Evolutionary conservation across 2,888 invertebrate species (phyloP).

Genomic region (Halocaridina rubra): DNA sequence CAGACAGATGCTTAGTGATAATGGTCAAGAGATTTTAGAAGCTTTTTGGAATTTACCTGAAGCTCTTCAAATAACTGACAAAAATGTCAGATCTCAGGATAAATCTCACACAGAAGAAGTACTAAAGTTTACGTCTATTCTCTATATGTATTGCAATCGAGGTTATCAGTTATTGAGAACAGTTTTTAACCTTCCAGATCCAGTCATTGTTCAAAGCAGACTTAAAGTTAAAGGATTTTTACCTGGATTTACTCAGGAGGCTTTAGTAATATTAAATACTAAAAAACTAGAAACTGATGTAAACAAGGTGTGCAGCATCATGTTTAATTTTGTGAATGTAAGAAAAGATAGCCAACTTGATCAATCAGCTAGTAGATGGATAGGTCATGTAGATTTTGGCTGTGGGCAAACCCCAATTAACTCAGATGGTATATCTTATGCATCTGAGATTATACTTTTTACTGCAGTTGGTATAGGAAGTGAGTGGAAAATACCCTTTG

Average conservation of each 20-base stretch:
- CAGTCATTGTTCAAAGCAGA: not conserved
- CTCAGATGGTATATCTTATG: not conserved
- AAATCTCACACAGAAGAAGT: not conserved
- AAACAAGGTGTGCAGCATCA: not conserved
- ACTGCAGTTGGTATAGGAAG: not conserved
- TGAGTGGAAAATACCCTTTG: not conserved
- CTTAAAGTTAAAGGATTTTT: not conserved
- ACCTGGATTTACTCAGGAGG: not conserved
- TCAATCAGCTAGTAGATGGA: not conserved
- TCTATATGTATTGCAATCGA: not conserved
- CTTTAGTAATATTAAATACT: not conserved
- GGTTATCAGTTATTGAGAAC: not conserved
- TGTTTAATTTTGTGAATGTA: not conserved
- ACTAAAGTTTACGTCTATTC: not conserved
- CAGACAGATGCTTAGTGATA: not conserved
- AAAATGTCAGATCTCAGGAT: not conserved
- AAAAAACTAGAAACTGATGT: not conserved
- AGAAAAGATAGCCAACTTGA: not conserved
- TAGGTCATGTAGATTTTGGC: not conserved
- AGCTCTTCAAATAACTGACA: not conserved
- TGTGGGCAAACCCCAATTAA: not conserved
- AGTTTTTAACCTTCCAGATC: not conserved
- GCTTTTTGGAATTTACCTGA: not conserved
- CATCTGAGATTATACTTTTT: not conserved
- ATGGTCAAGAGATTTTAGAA: not conserved